These are phyloP conservation scores for Porites australiensis DNA, from an alignment of 64 coral and sea anemone genomes.

Conservation along the genomic window DNA sequence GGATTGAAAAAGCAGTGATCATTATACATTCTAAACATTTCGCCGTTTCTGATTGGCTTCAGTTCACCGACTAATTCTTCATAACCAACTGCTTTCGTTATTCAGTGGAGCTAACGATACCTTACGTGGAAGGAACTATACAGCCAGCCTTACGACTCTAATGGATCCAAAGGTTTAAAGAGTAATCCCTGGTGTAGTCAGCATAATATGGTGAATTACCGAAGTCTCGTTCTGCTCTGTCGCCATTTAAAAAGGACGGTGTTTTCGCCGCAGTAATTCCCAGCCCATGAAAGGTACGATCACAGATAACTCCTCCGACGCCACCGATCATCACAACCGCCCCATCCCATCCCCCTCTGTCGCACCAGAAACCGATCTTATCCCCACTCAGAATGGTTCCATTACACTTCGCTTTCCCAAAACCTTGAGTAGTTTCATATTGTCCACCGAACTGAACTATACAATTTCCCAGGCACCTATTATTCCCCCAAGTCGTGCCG, in stretches of 20 bases:
- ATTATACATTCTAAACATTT: no score
- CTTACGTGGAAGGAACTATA: no score
- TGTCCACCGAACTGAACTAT: not conserved
- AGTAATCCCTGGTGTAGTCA: not conserved
- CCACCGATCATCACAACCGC: constrained; percentile 2
- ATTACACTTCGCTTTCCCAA: not conserved
- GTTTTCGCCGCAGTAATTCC: not conserved
- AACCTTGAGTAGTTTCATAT: constrained; percentile 6
- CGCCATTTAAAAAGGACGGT: not conserved
- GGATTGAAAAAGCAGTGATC: no score
- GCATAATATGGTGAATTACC: not conserved
- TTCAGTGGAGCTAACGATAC: no score
- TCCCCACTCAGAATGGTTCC: not conserved
- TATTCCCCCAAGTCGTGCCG: not conserved
- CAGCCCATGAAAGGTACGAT: not conserved
- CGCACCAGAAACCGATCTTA: constrained; percentile 11
- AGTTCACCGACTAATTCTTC: no score
- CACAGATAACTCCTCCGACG: not conserved
- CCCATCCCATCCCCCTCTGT: not conserved
- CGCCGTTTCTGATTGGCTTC: no score
- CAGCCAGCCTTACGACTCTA: not conserved
- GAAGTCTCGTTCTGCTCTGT: not conserved
- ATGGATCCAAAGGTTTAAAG: constrained; percentile 22
- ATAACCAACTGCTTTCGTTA: no score
- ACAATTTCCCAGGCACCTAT: constrained; percentile 19